Conservation (phyloP, 1,140 invertebrate genomes). For the Pemphigus obesinymphae region DNA sequence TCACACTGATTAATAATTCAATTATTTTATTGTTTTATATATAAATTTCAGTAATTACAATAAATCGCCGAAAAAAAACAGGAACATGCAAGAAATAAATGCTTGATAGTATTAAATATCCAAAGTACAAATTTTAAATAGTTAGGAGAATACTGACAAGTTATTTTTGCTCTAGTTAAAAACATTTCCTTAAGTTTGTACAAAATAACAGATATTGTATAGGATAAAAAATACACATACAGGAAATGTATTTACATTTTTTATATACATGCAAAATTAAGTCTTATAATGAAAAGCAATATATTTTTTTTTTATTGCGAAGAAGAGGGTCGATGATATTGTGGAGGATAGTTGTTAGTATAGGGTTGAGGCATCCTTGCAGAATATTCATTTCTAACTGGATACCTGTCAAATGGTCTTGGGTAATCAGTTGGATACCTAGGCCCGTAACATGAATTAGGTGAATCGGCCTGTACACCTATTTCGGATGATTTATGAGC, state of each 20-base stretch:
- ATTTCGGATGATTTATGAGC: conserved; percentile 24
- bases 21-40: not conserved
- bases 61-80: conserved; percentile 23
- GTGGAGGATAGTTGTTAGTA: not conserved
- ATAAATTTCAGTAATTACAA: not conserved
- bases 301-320: not conserved
- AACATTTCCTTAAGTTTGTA: not conserved
- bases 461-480: not conserved
- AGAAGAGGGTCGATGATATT: conserved; percentile 12
- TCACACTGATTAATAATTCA: conserved; percentile 12
- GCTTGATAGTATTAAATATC: conserved; percentile 31
- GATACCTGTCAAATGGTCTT: conserved; percentile 20
- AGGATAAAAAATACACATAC: conserved; percentile 5
- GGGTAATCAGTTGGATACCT: conserved; percentile 8
- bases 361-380: conserved; percentile 5
- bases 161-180: conserved; percentile 11
- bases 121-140: conserved; percentile 29
- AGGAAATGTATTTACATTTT: not conserved
- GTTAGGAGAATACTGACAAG: conserved; percentile 32
- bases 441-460: not conserved
- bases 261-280: not conserved
- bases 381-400: not conserved
- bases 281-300: not conserved
- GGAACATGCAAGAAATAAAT: conserved; percentile 34
- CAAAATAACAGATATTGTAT: not conserved